Percentiles rank a stretch among this genome's conserved stretches.
Conservation (phyloP, 2,888 invertebrate genomes). For the Phyllotreta striolata region DNA sequence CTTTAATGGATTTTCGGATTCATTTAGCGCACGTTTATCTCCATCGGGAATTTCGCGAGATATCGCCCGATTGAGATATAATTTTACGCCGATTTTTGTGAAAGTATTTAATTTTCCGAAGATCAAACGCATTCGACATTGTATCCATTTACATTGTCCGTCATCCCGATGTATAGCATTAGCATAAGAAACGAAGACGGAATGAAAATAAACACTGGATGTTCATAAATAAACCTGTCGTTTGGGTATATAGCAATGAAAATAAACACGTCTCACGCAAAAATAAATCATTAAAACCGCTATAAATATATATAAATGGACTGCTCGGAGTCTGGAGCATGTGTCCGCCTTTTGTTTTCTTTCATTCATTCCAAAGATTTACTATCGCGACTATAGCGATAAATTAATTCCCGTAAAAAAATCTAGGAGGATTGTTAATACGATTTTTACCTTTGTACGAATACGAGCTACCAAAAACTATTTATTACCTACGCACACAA, state of each 20-base stretch:
- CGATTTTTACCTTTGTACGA: too few relatives aligned
- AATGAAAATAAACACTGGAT: slow-evolving; percentile 38
- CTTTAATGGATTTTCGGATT: slow-evolving; percentile 27
- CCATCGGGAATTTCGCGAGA: slow-evolving; percentile 16
- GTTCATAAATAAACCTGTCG: slow-evolving; percentile 42
- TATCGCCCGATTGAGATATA: slow-evolving; percentile 7
- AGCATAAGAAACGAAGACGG: slow-evolving; percentile 35
- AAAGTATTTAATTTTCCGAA: background rate
- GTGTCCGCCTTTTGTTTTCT: slow-evolving; percentile 28
- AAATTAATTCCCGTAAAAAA: slow-evolving; percentile 15
- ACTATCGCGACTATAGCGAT: slow-evolving; percentile 8
- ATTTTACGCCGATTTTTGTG: background rate
- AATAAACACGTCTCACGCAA: slow-evolving; percentile 52
- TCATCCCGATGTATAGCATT: slow-evolving; percentile 30
- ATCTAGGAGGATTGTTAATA: background rate
- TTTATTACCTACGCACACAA: too few relatives aligned
- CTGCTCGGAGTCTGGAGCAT: slow-evolving; percentile 31
- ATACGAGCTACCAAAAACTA: too few relatives aligned
- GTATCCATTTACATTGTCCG: slow-evolving; percentile 26
- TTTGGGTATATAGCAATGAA: slow-evolving; percentile 42
- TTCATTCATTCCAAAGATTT: slow-evolving; percentile 28
- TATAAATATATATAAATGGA: slow-evolving; percentile 43
- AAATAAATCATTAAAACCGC: slow-evolving; percentile 53
- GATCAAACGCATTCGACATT: slow-evolving; percentile 22
- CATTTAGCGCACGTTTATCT: slow-evolving; percentile 38